Percentiles rank a stretch among this genome's conserved stretches.
phyloP scores from a whole-genome alignment of 2,113 vertebrate species.

The Silurus meridionalis region DNA sequence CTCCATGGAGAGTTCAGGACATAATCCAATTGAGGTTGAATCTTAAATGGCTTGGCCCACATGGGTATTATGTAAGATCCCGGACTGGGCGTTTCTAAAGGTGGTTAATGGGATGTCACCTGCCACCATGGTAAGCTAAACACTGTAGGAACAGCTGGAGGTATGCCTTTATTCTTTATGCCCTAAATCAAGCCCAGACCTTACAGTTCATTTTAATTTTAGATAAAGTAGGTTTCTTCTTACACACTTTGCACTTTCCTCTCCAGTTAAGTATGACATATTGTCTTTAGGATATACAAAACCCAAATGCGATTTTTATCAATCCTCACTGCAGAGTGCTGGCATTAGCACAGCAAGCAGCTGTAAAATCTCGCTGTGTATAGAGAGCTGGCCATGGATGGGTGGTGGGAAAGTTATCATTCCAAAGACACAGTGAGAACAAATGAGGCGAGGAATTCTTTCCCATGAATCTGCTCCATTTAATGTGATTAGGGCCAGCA shows the following conservation, averaged over 20 bases:
- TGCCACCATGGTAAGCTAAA: background rate
- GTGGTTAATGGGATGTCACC: conserved; percentile 12
- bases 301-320: conserved; percentile 7
- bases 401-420: conserved; percentile 43
- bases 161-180: background rate
- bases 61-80: conserved; percentile 33
- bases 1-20: conserved; percentile 26
- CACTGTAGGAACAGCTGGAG: background rate
- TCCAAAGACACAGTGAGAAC: conserved; percentile 48
- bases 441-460: conserved; percentile 50
- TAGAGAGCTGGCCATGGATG: conserved; percentile 33
- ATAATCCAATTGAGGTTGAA: conserved; percentile 44
- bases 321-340: conserved; percentile 3
- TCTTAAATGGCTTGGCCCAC: conserved; percentile 24
- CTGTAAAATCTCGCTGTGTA: conserved; percentile 29
- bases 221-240: conserved; percentile 20
- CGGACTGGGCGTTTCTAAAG: background rate
- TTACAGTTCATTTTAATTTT: conserved; percentile 11
- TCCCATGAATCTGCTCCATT: conserved; percentile 46
- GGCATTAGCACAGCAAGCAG: conserved; percentile 27
- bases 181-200: background rate
- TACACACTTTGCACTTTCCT: conserved; percentile 2
- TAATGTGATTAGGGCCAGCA: conserved; percentile 35
- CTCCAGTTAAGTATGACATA: background rate
- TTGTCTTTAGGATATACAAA: background rate